phyloP scores from a whole-genome alignment of 2,113 vertebrate species.

The Crotalus helleri region DNA sequence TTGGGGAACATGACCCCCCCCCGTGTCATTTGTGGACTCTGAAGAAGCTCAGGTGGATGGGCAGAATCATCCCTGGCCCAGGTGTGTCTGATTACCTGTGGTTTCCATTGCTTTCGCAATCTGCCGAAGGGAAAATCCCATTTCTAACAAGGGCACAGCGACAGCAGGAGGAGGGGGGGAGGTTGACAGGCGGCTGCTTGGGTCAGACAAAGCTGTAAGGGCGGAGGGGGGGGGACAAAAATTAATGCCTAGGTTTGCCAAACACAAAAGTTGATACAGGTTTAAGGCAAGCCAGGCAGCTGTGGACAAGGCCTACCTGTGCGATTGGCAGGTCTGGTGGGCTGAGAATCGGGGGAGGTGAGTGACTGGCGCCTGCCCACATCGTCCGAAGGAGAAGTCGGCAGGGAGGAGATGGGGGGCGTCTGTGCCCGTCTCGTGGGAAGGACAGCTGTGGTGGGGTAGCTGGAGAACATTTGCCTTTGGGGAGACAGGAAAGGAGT shows the following conservation, averaged over 20 bases:
- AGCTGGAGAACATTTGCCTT: constrained; percentile 99
- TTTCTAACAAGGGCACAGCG: constrained; percentile 92
- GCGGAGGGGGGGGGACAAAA: constrained; percentile 8
- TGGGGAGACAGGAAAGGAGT: not conserved
- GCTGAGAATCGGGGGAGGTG: constrained; percentile 93
- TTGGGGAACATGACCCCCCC: not conserved
- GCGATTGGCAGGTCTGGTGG: constrained; percentile 81
- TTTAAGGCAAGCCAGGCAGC: not conserved
- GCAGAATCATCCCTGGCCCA: not conserved
- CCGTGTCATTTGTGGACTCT: not conserved
- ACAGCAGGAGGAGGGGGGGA: constrained; percentile 96
- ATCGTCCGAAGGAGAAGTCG: constrained; percentile 93
- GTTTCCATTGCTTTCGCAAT: constrained; percentile 97
- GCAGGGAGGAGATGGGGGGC: constrained; percentile 91
- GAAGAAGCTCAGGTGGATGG: not conserved
- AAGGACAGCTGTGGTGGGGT: constrained; percentile 89
- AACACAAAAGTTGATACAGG: not conserved
- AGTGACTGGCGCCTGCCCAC: constrained; percentile 92
- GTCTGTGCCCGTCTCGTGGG: constrained; percentile 92
- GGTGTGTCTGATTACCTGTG: constrained; percentile 76
- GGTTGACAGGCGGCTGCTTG: constrained; percentile 93
- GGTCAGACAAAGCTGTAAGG: constrained; percentile 87
- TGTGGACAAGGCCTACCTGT: constrained; percentile 68
- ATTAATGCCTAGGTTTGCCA: not conserved
- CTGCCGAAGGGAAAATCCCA: constrained; percentile 95